phyloP scores from a whole-genome alignment of 2,113 vertebrate species.

The Laterallus jamaicensis region DNA sequence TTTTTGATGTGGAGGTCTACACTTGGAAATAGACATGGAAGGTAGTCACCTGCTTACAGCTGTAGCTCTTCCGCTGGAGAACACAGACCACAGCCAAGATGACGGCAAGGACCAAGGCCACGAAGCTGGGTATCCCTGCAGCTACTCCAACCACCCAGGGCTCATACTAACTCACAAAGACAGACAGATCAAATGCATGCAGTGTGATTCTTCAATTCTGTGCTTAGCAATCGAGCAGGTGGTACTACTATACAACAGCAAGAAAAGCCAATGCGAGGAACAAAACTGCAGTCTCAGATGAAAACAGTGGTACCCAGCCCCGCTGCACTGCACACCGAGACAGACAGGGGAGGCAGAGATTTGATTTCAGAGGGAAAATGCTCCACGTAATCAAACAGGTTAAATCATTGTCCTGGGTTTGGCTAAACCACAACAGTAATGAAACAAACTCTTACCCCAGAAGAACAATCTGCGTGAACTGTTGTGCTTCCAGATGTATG shows the following conservation, averaged over 20 bases:
- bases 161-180: background rate
- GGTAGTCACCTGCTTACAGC: background rate
- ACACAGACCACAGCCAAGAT: background rate
- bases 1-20: background rate
- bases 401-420: background rate
- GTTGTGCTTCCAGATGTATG: background rate
- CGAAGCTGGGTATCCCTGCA: background rate
- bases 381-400: background rate
- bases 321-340: background rate
- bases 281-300: background rate
- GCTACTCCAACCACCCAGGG: background rate
- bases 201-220: background rate
- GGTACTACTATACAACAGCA: background rate
- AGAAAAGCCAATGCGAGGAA: background rate
- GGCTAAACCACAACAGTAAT: background rate
- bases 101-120: background rate
- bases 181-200: background rate
- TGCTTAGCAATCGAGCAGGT: background rate
- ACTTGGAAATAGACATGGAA: background rate
- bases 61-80: background rate
- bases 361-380: background rate
- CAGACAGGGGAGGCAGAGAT: background rate
- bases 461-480: background rate
- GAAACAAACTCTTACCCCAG: background rate
- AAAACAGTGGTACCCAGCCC: background rate